A percentile compares a stretch with the other conserved stretches of the same genome.
These are phyloP conservation scores for Cyrtorhinus lividipennis DNA, from an alignment of 1,140 invertebrate genomes.

Conservation along the genomic window DNA sequence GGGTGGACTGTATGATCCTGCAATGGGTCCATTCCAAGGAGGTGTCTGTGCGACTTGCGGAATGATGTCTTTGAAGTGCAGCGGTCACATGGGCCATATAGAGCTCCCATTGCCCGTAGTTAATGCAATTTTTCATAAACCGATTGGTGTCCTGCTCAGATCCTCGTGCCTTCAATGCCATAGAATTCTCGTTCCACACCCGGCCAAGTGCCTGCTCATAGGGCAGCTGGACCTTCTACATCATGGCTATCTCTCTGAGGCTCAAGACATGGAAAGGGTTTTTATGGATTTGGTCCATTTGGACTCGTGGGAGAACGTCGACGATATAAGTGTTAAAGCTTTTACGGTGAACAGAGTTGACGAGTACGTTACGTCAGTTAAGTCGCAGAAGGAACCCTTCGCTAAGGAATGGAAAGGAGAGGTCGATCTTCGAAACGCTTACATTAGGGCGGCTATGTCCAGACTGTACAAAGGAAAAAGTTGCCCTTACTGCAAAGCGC, in stretches of 20 bases:
- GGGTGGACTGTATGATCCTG: constrained; percentile 75
- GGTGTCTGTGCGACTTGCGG: constrained; percentile 72
- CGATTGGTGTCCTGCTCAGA: constrained; percentile 49
- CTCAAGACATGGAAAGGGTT: constrained; percentile 43
- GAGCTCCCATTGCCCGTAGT: constrained; percentile 77
- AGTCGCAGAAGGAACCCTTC: not conserved
- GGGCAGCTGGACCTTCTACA: constrained; percentile 62
- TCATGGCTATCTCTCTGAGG: constrained; percentile 53
- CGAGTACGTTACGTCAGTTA: not conserved
- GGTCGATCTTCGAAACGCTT: constrained; percentile 28
- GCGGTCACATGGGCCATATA: constrained; percentile 92
- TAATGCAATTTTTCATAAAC: constrained; percentile 79
- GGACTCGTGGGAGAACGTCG: not conserved
- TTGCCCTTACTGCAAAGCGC: constrained; percentile 46
- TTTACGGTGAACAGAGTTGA: not conserved
- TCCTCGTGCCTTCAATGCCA: constrained; percentile 55
- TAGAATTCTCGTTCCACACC: constrained; percentile 45
- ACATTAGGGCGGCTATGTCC: constrained; percentile 42
- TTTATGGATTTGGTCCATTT: not conserved
- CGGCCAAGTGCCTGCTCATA: constrained; percentile 46
- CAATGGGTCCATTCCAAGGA: constrained; percentile 38
- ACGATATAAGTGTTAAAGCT: not conserved
- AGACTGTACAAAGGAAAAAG: constrained; percentile 36
- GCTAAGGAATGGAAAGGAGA: constrained; percentile 29
- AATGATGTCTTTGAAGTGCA: constrained; percentile 50